Base-by-base conservation (phyloP, 1,140 invertebrate species). In the Drosophila simulans region DNA sequence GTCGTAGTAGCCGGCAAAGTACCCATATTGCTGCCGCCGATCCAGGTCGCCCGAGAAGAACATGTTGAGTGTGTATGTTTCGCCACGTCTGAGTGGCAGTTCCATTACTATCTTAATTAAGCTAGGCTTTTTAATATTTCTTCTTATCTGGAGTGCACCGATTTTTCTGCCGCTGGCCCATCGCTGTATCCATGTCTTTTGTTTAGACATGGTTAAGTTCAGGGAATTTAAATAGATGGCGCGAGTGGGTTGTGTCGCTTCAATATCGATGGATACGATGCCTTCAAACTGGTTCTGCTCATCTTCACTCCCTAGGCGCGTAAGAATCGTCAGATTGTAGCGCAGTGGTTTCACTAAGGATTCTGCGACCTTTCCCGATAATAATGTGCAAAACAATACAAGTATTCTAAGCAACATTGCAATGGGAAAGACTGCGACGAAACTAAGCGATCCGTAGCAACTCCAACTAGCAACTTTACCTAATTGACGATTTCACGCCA, bases 251-350 rank as follows among this genome's bases (percentile, higher is more conserved):
- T 34, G 37, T 10, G 17, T 58, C 7, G 17, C 20, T 12, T 10
- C 15, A 13, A 66, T 8, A 5, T 39, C 25, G n/a, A 58, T 66
- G 22, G 27, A 20, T 4, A 51, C 55, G 15, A 51, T 40, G 25
- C 63, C 63, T 5, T 51, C 48, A 7, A 17, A 51, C 0, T 22
- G 35, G 15, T 25, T 40, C 35, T 27, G 45, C 5, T n/a, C 45
- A 13, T 20, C 25, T 1, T 31, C 57, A 34, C 34, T 22, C 0
- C 17, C 34, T n/a, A 60, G 11, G 13, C 13, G 48, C n/a, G 58
- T 52, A 1, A 60, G 35, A 11, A 60, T 51, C 3, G 46, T 51
- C 3, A 60, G 25, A 42, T 51, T 60, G 15, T 60, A 60, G 4
- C 25, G 34, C 11, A 60, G 1, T 4, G 58, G 58, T 2, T 40